Evolutionary conservation across 2,888 invertebrate species (phyloP), one percentile per base, ranked within the genome.

Genomic region (Harpalus rubripes): DNA sequence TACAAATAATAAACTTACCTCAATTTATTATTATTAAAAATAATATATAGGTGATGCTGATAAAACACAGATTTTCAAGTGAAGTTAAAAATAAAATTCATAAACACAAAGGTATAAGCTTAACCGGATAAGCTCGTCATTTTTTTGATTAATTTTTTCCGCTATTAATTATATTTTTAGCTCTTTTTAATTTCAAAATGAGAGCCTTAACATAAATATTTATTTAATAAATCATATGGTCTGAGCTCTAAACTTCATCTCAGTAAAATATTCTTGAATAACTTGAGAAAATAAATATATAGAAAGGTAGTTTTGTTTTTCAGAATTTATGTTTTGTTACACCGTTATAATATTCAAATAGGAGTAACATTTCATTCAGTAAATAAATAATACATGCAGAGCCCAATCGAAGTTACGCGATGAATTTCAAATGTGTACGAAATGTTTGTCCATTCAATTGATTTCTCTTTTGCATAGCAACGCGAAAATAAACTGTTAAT

Each of bases 81-180:
- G 3, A 39, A 63, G 81, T 81, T 81, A 81, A 81, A 81, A 81
- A 81, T 81, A 81, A 81, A 22, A 52, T 81, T 81, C 52, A 52
- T 81, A 81, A 81, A 81, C 44, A 52, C 52, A 6, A 65, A 81
- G 81, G 65, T 65, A 68, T 81, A 22, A 68, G 81, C 68, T 81
- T 65, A 12, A 59, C 80, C 80, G 80, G 80, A 80, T 61, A 63
- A 63, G 32, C 80, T 8, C 81, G 68, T 81, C 81, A 81, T 52
- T 56, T 65, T 32, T 81, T 81, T 65, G 52, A 76, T 79, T 44
- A 79, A 32, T 79, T 79, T 79, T 79, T 59, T 79, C 12, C 15
- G 15, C 56, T 58, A 79, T 79, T 79, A 59, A 59, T 79, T 79
- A 59, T 79, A 79, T 59, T 58, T 59, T 79, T 10, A 26, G 59